Evolutionary conservation across 2,797 vertebrate genomes (phyloP), one percentile per base, ranked within the genome.

Genomic region (Helostoma temminkii): DNA sequence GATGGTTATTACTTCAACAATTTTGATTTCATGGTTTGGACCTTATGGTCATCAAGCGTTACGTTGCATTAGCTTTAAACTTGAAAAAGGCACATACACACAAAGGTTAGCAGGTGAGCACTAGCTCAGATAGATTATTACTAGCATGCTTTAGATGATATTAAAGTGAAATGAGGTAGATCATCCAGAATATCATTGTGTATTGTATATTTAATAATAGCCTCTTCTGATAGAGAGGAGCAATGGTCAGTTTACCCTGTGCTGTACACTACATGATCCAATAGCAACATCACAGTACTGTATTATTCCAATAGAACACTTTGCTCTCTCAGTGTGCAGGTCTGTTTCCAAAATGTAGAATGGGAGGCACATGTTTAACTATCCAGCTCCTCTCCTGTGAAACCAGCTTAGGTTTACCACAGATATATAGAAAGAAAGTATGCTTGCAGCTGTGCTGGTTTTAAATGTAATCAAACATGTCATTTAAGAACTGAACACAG

Each of bases 1-100:
- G 41, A 60, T 67, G 54, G 43, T 60, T 75, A 76, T 78, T 54
- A 80, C 77, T 41, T 16, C 21, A 68, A 57, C 22, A n/a, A 46
- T 62, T 81, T 43, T 21, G 50, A 22, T 48, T 48, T 76, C 19
- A 66, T 32, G 57, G 49, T 71, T 60, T 25, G 30, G 43, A 12
- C 2, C 61, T 66, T 66, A 47, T 5, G 5, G 25, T 21, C 50
- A 34, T 49, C 2, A 0, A 69, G 65, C 21, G 54, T 48, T n/a
- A n/a, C n/a, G n/a, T n/a, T n/a, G n/a, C n/a, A n/a, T n/a, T n/a
- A n/a, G n/a, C n/a, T n/a, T n/a, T n/a, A n/a, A n/a, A n/a, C 63
- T 71, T 24, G 6, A 53, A 58, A 21, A 19, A 47, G 11, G 37
- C 37, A 56, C 10, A 48, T 21, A 66, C 26, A 41, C 25, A 10